A percentile compares a stretch with the other conserved stretches of the same genome.
Evolutionary conservation across 2,888 invertebrate genomes (phyloP).

Genomic region (Drosophila meridiana): DNA sequence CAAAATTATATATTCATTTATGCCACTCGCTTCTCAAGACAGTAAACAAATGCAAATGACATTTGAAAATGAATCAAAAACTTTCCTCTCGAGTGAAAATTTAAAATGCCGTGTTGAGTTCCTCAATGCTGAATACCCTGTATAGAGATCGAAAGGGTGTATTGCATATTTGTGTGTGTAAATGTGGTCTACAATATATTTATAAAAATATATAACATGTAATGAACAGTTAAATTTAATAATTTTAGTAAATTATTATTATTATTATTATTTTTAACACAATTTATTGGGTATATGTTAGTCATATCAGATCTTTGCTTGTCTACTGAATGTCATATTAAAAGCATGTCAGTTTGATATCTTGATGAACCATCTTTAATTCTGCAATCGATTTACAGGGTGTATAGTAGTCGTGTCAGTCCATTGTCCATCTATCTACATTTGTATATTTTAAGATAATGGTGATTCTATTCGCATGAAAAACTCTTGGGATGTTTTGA

Average conservation of each 20-base stretch:
- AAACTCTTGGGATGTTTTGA: not conserved
- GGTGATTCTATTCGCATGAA: not conserved
- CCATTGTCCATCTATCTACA: not conserved
- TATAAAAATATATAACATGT: too few relatives aligned
- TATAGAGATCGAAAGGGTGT: not conserved
- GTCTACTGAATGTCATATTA: not conserved
- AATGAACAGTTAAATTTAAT: not conserved
- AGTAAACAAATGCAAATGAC: conserved; percentile 41
- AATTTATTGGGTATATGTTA: not conserved
- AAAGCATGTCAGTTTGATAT: not conserved
- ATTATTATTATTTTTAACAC: not conserved
- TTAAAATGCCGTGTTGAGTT: conserved; percentile 26
- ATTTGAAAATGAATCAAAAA: conserved; percentile 51
- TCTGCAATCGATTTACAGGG: not conserved
- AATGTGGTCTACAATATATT: too few relatives aligned
- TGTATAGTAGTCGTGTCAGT: not conserved
- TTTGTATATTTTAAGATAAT: not conserved
- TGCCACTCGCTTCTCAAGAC: conserved; percentile 20
- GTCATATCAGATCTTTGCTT: not conserved
- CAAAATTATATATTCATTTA: conserved; percentile 41
- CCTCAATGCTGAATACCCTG: conserved; percentile 26
- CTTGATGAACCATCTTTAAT: not conserved
- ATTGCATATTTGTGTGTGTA: not conserved
- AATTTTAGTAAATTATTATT: not conserved
- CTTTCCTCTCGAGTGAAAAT: conserved; percentile 52